Conservation (phyloP, 2,888 invertebrate species). For the Muscina levida region DNA sequence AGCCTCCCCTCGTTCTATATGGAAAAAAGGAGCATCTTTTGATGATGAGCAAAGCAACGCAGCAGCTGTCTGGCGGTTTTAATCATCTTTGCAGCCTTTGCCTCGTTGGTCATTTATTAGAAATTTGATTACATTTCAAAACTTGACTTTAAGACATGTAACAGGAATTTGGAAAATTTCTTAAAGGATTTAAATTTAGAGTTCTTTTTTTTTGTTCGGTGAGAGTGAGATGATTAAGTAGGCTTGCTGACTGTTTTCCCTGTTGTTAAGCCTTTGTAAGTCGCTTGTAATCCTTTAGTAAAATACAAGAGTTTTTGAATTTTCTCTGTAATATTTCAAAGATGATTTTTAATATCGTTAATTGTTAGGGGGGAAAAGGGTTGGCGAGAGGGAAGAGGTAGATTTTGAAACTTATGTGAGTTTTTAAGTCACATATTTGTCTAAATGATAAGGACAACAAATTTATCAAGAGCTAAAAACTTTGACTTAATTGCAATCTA, state of each 20-base stretch:
- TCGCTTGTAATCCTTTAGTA: constrained; percentile 53
- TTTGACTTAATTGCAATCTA: no score
- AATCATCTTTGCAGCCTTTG: constrained; percentile 3
- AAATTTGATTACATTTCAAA: constrained; percentile 26
- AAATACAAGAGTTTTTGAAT: neutral
- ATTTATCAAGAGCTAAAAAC: no score
- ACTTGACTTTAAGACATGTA: constrained; percentile 51
- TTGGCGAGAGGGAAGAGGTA: no score
- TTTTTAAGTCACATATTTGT: no score
- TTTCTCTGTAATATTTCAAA: constrained; percentile 29
- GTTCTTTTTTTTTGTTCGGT: no score
- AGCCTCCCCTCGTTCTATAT: neutral
- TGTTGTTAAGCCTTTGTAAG: constrained; percentile 43
- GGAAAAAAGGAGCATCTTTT: constrained; percentile 45
- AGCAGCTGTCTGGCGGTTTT: constrained; percentile 36
- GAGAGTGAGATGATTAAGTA: constrained; percentile 34
- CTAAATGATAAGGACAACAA: no score
- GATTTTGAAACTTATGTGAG: no score
- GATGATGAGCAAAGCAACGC: neutral
- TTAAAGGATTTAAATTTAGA: no score
- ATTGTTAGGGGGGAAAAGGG: neutral
- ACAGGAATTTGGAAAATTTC: constrained; percentile 38
- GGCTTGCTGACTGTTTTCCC: neutral
- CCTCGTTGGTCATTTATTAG: constrained; percentile 49
- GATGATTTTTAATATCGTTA: constrained; percentile 9